Evolutionary conservation across 2,888 invertebrate species (phyloP).

Genomic region (Spatulosminthurus flaviceps): DNA sequence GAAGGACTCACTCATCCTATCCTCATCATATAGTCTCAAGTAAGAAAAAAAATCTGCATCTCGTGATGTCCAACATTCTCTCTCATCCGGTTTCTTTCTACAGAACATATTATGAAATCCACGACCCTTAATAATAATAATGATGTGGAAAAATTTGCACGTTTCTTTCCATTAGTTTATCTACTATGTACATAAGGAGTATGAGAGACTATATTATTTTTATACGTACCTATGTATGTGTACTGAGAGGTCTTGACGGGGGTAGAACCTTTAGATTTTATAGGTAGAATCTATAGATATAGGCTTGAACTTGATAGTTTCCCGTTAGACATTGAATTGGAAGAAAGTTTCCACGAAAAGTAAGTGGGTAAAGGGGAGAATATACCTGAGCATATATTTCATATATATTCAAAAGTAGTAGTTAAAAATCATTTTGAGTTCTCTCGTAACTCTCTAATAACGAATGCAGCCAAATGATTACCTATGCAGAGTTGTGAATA

Average conservation of each 20-base stretch:
- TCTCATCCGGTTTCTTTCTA: slow-evolving; percentile 4
- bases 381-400: not conserved
- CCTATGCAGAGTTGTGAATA: slow-evolving; percentile 13
- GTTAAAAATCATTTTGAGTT: slow-evolving; percentile 15
- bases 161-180: too few species aligned
- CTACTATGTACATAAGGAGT: too few species aligned
- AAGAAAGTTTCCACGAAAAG: slow-evolving; percentile 3
- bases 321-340: slow-evolving; percentile 34
- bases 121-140: not conserved
- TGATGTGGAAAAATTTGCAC: not conserved
- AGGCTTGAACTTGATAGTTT: slow-evolving; percentile 30
- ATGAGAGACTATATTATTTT: too few species aligned
- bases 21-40: not conserved
- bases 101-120: not conserved
- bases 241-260: too few species aligned
- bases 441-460: not conserved
- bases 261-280: not conserved
- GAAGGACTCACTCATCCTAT: too few species aligned
- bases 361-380: not conserved
- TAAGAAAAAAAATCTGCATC: too few species aligned
- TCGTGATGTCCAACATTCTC: not conserved
- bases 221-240: not conserved
- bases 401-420: not conserved
- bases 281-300: not conserved
- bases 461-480: slow-evolving; percentile 18